Base-by-base conservation (phyloP, 2,888 invertebrate species). In the Acanthosepion pharaonis region DNA sequence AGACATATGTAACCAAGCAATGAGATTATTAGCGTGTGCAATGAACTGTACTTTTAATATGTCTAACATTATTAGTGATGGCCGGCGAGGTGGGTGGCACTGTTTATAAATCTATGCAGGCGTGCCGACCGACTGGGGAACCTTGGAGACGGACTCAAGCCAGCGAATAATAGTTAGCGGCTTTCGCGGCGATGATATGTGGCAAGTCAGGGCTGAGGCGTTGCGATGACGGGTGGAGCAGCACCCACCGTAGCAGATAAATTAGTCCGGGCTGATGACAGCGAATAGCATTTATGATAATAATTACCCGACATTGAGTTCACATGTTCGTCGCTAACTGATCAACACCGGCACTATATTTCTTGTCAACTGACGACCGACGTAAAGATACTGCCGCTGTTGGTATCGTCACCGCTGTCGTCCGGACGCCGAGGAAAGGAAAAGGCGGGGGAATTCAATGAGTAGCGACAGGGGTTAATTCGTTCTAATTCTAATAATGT, bases 231-330 rank as follows among this genome's bases (percentile, higher is more conserved):
- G 78, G 78, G 78, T 78, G n/a, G 78, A 15, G 33, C 11, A 15
- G 15, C n/a, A 78, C 33, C 78, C 78, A 78, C 33, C n/a, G 78
- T n/a, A 78, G n/a, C 78, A 78, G 78, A 78, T 78, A 78, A 78
- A 78, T 78, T 78, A 78, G 78, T 78, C 78, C 78, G n/a, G 18
- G 3, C 15, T 78, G 78, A 78, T 78, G 78, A 78, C 78, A 78
- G 78, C 78, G n/a, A 78, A 78, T n/a, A 78, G n/a, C 78, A 78
- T 78, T 78, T 78, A 78, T 78, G 78, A 78, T 78, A 78, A 78
- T 78, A 78, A 78, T 78, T 78, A 78, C n/a, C 15, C n/a, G 78
- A 78, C 78, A 78, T 15, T 11, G n/a, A 33, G 78, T 78, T 78
- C 78, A 33, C 78, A n/a, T 78, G 78, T 33, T 78, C 15, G 78